Percentiles rank a stretch among this genome's conserved stretches.
These are phyloP conservation scores for Rallus crepitans DNA, from an alignment of 2,797 vertebrate genomes.

Conservation along the genomic window DNA sequence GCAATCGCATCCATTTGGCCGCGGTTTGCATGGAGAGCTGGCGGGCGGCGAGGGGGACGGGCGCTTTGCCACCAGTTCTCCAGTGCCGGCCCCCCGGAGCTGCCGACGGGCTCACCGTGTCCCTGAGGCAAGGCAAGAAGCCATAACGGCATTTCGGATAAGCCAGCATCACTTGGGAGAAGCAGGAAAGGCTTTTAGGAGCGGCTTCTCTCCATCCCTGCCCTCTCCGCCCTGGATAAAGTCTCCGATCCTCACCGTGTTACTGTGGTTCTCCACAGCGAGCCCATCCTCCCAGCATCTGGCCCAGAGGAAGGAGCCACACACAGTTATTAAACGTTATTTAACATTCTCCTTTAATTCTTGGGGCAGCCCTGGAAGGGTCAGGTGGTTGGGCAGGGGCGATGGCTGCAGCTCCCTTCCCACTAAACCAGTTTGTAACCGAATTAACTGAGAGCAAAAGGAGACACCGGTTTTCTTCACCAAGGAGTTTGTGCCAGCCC, in stretches of 20 bases:
- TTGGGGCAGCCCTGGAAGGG: background rate
- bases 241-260: accelerated
- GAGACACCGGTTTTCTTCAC: background rate
- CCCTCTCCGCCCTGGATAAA: background rate
- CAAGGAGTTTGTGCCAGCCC: background rate
- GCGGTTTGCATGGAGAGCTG: conserved; percentile 76
- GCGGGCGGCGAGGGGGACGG: background rate
- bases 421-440: accelerated
- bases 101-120: background rate
- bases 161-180: accelerated
- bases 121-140: background rate
- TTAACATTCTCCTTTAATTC: background rate
- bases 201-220: background rate
- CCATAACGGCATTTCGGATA: accelerated
- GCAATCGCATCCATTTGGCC: conserved; percentile 92
- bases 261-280: background rate
- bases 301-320: background rate
- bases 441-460: background rate
- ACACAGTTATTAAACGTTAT: accelerated
- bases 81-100: background rate
- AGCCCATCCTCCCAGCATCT: background rate
- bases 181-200: background rate
- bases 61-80: background rate
- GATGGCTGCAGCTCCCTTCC: background rate
- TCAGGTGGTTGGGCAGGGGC: background rate